Percentiles rank a stretch among this genome's conserved stretches.
Evolutionary conservation across 2,113 vertebrate species (phyloP).

Genomic region (Hypocryptadius cinnamomeus): DNA sequence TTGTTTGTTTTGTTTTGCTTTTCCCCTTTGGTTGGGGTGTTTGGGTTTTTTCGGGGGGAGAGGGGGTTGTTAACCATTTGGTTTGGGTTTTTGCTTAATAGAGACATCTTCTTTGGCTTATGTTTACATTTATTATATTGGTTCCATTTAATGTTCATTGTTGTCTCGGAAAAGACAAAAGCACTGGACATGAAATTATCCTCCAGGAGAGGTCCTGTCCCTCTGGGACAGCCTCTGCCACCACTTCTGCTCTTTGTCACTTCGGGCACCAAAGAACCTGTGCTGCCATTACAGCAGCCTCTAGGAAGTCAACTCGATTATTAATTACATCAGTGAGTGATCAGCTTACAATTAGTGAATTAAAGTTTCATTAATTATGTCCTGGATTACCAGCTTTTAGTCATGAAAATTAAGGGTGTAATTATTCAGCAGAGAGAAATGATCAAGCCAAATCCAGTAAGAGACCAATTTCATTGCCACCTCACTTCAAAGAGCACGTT

Average conservation of each 20-base stretch:
- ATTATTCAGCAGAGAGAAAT: background rate
- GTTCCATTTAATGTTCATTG: background rate
- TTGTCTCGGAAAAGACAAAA: background rate
- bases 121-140: background rate
- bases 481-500: background rate
- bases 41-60: accelerated
- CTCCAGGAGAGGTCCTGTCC: background rate
- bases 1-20: background rate
- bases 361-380: background rate
- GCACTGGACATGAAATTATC: background rate
- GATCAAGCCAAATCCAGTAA: background rate
- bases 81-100: background rate
- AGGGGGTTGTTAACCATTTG: background rate
- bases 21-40: too few species aligned
- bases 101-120: background rate
- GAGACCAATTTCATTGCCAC: background rate
- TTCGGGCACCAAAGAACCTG: background rate
- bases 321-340: background rate
- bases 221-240: background rate
- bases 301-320: background rate
- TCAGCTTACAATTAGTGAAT: background rate
- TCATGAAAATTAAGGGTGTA: background rate
- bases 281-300: background rate
- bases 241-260: background rate
- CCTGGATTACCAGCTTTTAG: background rate